Conservation (phyloP, 2,797 vertebrate genomes). For the Neosilurus mollespiculum region DNA sequence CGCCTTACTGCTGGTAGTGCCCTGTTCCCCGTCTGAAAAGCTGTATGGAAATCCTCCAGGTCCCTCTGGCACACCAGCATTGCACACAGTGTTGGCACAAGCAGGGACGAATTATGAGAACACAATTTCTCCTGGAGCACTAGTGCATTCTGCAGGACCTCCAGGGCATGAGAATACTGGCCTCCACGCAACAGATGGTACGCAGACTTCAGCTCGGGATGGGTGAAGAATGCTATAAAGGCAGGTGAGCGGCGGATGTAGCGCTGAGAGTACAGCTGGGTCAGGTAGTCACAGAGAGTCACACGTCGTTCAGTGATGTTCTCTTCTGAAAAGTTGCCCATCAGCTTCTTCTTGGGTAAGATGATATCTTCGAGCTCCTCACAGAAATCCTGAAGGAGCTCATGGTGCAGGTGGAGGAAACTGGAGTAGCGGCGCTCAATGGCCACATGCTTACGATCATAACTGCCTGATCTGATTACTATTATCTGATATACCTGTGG, state of each 20-base stretch:
- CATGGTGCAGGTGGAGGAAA: slow-evolving; percentile 81
- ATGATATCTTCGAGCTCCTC: slow-evolving; percentile 87
- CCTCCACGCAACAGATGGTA: slow-evolving; percentile 83
- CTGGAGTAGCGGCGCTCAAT: slow-evolving; percentile 89
- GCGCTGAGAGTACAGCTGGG: slow-evolving; percentile 73
- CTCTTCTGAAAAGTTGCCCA: slow-evolving; percentile 80
- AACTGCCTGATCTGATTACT: slow-evolving; percentile 87
- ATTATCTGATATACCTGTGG: slow-evolving; percentile 83
- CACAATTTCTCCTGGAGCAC: slow-evolving; percentile 83
- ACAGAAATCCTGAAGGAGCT: slow-evolving; percentile 76
- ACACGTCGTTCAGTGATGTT: slow-evolving; percentile 79
- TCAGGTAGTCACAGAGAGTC: slow-evolving; percentile 84
- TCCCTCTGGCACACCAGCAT: slow-evolving; percentile 84
- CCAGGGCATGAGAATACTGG: slow-evolving; percentile 76
- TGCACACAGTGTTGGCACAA: slow-evolving; percentile 81
- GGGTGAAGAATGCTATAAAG: slow-evolving; percentile 81
- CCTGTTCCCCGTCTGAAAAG: slow-evolving; percentile 76
- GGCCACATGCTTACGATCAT: slow-evolving; percentile 77
- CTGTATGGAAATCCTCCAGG: slow-evolving; percentile 73
- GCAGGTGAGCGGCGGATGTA: slow-evolving; percentile 73
- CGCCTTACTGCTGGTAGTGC: slow-evolving; percentile 72
- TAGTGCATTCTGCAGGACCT: slow-evolving; percentile 70
- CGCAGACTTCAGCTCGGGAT: slow-evolving; percentile 75
- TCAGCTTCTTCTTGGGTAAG: slow-evolving; percentile 83
- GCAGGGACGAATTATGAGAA: slow-evolving; percentile 66